Percentiles rank a stretch among this genome's conserved stretches.
These are phyloP conservation scores for Kryphioiulus occultus DNA, from an alignment of 2,888 invertebrate genomes.

Conservation along the genomic window DNA sequence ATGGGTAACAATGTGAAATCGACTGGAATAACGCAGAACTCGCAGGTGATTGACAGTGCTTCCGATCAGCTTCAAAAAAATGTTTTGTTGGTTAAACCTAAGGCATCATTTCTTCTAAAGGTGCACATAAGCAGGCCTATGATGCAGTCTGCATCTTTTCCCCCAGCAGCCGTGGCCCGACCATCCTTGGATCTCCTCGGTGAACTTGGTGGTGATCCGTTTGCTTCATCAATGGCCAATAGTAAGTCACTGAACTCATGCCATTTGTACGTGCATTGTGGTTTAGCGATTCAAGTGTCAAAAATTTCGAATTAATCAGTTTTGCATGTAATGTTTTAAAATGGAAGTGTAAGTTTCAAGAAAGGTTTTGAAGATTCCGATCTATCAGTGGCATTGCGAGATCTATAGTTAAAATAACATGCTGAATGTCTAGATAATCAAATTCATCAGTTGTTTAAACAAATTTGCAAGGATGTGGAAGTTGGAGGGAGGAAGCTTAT, in stretches of 20 bases:
- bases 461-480: too few species aligned
- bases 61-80: not conserved
- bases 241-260: slow-evolving; percentile 28
- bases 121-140: slow-evolving; percentile 38
- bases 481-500: too few species aligned
- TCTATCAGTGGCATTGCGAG: too few species aligned
- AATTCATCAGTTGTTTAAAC: too few species aligned
- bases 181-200: slow-evolving; percentile 60
- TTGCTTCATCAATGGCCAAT: slow-evolving; percentile 57
- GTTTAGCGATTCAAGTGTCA: not conserved
- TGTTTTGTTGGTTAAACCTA: not conserved
- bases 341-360: too few species aligned
- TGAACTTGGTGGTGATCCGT: slow-evolving; percentile 62
- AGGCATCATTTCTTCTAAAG: slow-evolving; percentile 7
- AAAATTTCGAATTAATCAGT: not conserved
- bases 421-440: too few species aligned
- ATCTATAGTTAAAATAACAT: too few species aligned
- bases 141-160: slow-evolving; percentile 51
- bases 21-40: slow-evolving; percentile 18
- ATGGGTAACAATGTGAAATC: slow-evolving; percentile 46
- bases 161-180: slow-evolving; percentile 14
- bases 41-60: not conserved
- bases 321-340: not conserved
- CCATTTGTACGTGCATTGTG: not conserved
- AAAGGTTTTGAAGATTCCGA: too few species aligned